Conservation (phyloP, 2,797 vertebrate genomes). For the Melanitta fusca region DNA sequence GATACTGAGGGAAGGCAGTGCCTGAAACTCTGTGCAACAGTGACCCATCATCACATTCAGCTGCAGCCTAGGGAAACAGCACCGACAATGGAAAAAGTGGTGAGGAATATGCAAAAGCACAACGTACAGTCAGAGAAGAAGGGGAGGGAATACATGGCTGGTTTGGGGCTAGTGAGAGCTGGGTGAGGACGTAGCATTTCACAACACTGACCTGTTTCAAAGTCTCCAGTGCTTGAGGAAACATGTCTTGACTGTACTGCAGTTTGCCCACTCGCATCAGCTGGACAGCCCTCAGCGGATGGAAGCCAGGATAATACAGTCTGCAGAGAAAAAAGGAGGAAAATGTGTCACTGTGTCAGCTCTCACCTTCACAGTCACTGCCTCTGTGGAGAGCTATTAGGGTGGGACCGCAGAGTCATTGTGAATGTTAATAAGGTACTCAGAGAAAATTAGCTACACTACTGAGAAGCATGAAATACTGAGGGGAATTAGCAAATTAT, state of each 20-base stretch:
- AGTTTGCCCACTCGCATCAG: slow-evolving; percentile 93
- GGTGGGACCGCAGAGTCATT: slow-evolving; percentile 39
- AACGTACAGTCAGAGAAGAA: background rate
- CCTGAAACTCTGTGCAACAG: background rate
- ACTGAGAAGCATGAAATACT: slow-evolving; percentile 34
- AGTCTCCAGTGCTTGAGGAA: slow-evolving; percentile 84
- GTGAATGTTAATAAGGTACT: slow-evolving; percentile 66
- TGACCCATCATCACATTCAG: background rate
- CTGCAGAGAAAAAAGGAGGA: slow-evolving; percentile 76
- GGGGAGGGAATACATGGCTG: background rate
- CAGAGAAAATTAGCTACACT: slow-evolving; percentile 59
- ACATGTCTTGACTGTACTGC: slow-evolving; percentile 85
- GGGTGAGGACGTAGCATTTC: background rate
- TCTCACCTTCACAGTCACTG: slow-evolving; percentile 50
- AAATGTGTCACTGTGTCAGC: slow-evolving; percentile 38
- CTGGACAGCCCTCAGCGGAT: slow-evolving; percentile 90
- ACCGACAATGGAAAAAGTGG: background rate
- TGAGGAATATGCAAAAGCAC: background rate
- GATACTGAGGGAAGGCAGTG: background rate
- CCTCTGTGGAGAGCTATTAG: slow-evolving; percentile 32
- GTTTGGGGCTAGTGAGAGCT: accelerated
- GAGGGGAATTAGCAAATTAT: slow-evolving; percentile 47
- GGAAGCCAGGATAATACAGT: slow-evolving; percentile 87
- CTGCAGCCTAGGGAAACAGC: background rate
- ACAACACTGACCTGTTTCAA: slow-evolving; percentile 86